Evolutionary conservation across 2,113 vertebrate species (phyloP).

Genomic region (Gracilinanus agilis): DNA sequence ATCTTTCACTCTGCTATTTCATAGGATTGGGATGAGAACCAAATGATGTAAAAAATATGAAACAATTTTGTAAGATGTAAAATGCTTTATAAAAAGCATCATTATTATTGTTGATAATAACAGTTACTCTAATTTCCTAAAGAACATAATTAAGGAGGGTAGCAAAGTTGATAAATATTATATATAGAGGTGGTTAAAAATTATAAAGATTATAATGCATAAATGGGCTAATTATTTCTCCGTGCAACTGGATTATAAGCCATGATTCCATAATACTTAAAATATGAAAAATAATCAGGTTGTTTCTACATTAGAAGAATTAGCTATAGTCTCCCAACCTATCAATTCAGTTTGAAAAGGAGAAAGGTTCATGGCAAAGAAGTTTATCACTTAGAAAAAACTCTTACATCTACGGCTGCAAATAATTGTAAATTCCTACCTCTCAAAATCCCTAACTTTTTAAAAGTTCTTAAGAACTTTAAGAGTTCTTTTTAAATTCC

Average conservation of each 20-base stretch:
- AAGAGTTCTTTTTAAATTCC: background rate
- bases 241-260: background rate
- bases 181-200: conserved; percentile 19
- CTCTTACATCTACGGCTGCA: conserved; percentile 16
- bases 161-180: conserved; percentile 37
- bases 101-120: conserved; percentile 19
- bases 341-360: background rate
- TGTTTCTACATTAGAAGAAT: conserved; percentile 26
- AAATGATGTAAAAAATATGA: background rate
- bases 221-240: background rate
- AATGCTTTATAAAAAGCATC: conserved; percentile 28
- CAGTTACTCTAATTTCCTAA: conserved; percentile 4
- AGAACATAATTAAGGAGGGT: background rate
- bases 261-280: conserved; percentile 23
- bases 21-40: background rate
- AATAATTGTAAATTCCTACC: conserved; percentile 15
- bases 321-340: conserved; percentile 17
- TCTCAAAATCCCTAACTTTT: background rate
- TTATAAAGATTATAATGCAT: conserved; percentile 48
- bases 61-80: background rate
- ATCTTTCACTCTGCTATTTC: background rate
- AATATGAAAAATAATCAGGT: conserved; percentile 37
- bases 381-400: conserved; percentile 24
- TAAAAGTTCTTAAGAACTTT: too few species aligned
- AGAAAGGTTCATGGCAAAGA: conserved; percentile 27